Conservation (phyloP, 2,797 vertebrate species). For the Muscicapa striata region DNA sequence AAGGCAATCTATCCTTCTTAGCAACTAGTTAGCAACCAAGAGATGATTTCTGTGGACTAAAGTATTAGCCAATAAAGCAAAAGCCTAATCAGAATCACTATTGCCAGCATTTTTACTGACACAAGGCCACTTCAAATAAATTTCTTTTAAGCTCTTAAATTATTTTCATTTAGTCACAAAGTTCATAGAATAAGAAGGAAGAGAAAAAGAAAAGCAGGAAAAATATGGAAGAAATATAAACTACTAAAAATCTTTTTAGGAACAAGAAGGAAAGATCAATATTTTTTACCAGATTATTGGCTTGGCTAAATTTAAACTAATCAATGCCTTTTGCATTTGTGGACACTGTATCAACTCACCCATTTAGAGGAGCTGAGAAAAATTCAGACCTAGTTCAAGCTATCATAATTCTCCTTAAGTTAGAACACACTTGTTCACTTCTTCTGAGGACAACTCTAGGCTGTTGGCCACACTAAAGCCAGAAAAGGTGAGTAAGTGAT, state of each 20-base stretch:
- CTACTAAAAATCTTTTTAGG: constrained; percentile 29
- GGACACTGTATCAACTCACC: not conserved
- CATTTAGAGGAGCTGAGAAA: not conserved
- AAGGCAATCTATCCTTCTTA: constrained; percentile 32
- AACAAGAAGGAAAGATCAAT: not conserved
- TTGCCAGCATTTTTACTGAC: constrained; percentile 28
- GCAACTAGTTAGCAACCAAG: constrained; percentile 43
- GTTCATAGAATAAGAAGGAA: not conserved
- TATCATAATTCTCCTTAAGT: not conserved
- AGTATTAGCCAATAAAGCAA: constrained; percentile 58
- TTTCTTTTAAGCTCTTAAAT: not conserved
- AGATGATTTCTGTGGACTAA: constrained; percentile 25
- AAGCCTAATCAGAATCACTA: constrained; percentile 36
- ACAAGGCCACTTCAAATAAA: not conserved
- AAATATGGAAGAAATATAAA: constrained; percentile 39
- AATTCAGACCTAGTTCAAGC: not conserved
- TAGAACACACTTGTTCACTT: not conserved
- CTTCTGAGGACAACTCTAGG: not conserved
- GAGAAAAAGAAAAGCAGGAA: not conserved
- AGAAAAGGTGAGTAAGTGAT: not conserved
- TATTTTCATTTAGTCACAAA: constrained; percentile 24
- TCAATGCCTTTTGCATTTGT: not conserved
- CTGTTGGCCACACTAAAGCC: not conserved
- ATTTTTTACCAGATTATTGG: constrained; percentile 25
- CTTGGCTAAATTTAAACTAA: constrained; percentile 1